Evolutionary conservation across 2,113 vertebrate species (phyloP).

Genomic region (Haemorhous mexicanus): DNA sequence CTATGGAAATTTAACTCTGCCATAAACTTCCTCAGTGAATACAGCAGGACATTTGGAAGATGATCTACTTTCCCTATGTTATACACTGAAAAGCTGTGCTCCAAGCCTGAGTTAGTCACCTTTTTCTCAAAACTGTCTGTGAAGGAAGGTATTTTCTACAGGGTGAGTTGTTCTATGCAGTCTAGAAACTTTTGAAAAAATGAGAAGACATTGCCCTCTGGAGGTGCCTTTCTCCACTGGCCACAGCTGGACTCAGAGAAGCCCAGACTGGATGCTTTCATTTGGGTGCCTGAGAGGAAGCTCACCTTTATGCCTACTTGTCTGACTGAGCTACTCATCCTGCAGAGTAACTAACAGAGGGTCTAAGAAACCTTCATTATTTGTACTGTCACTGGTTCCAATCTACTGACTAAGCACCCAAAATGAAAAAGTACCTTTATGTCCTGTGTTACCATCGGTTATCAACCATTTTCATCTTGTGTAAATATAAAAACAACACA

Average conservation of each 20-base stretch:
- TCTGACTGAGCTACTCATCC: neutral
- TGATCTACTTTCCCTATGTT: neutral
- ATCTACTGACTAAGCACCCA: neutral
- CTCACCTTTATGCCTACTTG: neutral
- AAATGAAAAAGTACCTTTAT: neutral
- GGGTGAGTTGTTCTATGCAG: neutral
- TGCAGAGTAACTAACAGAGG: neutral
- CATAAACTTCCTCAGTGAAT: neutral
- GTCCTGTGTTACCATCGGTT: neutral
- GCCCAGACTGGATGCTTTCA: neutral
- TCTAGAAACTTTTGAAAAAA: neutral
- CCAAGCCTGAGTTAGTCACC: neutral
- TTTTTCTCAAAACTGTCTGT: neutral
- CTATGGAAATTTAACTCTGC: neutral
- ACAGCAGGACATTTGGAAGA: neutral
- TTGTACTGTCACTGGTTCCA: neutral
- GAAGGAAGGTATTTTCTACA: neutral
- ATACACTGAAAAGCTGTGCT: neutral
- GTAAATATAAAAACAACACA: neutral
- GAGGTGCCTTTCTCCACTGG: constrained; percentile 13
- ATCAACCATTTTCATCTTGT: neutral
- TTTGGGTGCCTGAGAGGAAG: neutral
- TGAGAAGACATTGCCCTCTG: constrained; percentile 49
- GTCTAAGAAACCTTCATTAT: neutral
- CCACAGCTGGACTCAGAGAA: neutral